Conservation (phyloP, 53 echinoderm and acorn worm genomes). For the Mesocentrotus franciscanus region DNA sequence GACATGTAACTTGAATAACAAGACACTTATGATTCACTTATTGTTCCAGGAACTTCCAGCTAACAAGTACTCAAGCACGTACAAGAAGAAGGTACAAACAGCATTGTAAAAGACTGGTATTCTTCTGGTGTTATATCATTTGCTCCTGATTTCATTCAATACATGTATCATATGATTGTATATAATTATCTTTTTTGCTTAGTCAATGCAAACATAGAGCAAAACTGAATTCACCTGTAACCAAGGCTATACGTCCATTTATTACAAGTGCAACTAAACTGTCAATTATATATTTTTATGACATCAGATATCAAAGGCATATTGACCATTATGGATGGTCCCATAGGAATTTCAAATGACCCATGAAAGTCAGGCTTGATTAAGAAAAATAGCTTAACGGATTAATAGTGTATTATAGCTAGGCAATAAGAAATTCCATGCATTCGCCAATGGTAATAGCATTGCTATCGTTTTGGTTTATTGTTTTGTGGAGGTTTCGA, state of each 20-base stretch:
- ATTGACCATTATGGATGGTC: not conserved
- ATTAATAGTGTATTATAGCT: not conserved
- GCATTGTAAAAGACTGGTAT: not conserved
- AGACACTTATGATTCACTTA: not conserved
- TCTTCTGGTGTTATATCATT: not conserved
- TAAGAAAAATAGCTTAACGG: not conserved
- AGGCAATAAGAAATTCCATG: not conserved
- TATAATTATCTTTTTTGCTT: too few relatives aligned
- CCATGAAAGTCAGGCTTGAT: not conserved
- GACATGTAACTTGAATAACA: not conserved
- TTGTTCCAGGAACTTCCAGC: not conserved
- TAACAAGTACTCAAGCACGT: not conserved
- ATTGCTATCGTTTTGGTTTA: not conserved
- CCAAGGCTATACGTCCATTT: not conserved
- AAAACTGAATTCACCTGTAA: not conserved
- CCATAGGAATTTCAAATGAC: not conserved
- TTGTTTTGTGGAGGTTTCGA: not conserved
- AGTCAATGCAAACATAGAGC: not conserved
- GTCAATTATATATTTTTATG: conserved; percentile 11
- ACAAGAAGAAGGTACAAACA: not conserved
- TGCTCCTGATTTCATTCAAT: too few relatives aligned
- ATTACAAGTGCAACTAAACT: not conserved
- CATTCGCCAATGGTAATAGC: not conserved
- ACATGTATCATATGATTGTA: too few relatives aligned
- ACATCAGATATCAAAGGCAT: not conserved